Conservation (phyloP, 2,888 invertebrate species). For the Eulithis prunata region DNA sequence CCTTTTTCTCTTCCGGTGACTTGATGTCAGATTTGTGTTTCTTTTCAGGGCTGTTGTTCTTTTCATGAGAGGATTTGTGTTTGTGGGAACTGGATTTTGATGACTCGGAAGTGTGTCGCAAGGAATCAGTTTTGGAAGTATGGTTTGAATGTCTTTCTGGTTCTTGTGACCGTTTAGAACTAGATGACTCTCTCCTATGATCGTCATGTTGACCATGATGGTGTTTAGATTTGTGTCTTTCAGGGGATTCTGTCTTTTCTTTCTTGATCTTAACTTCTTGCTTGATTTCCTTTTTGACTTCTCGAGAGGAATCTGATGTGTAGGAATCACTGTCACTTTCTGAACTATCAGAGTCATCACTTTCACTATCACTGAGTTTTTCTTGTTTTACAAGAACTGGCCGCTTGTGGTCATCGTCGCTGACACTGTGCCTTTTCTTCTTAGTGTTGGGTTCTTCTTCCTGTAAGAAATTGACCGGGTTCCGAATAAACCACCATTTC, state of each 20-base stretch:
- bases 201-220: conserved; percentile 52
- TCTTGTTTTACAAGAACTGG: conserved; percentile 53
- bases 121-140: conserved; percentile 54
- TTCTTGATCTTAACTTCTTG: conserved; percentile 55
- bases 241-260: conserved; percentile 54
- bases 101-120: conserved; percentile 54
- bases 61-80: conserved; percentile 57
- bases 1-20: conserved; percentile 52
- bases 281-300: conserved; percentile 58
- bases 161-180: conserved; percentile 51
- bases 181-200: conserved; percentile 55
- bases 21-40: conserved; percentile 58
- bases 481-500: not conserved
- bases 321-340: conserved; percentile 62
- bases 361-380: conserved; percentile 54
- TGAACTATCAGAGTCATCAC: conserved; percentile 57
- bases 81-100: conserved; percentile 59
- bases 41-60: conserved; percentile 58
- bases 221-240: conserved; percentile 58
- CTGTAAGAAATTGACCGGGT: conserved; percentile 49
- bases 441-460: conserved; percentile 67
- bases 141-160: conserved; percentile 54
- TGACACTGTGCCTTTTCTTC: conserved; percentile 62
- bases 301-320: conserved; percentile 62
- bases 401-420: conserved; percentile 58